These are phyloP conservation scores for Lutraria rhynchaena DNA, from an alignment of 1,140 invertebrate genomes.

Conservation along the genomic window DNA sequence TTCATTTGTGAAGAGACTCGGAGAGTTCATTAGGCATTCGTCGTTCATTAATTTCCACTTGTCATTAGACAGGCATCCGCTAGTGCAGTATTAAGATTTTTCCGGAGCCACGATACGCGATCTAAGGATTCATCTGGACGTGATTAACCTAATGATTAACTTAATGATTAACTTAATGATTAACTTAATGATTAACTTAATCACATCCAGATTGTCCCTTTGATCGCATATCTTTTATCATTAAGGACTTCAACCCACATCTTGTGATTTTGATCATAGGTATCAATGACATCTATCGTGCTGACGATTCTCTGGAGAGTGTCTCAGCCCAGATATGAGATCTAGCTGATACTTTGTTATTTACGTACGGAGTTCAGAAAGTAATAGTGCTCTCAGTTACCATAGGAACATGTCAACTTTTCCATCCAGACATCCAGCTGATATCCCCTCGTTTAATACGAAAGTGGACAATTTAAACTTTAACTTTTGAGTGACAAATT, in stretches of 20 bases:
- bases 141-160: too few relatives aligned
- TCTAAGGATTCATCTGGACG: not conserved
- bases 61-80: too few relatives aligned
- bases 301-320: not conserved
- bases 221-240: too few relatives aligned
- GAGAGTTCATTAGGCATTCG: too few relatives aligned
- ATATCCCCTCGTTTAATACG: not conserved
- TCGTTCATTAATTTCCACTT: too few relatives aligned
- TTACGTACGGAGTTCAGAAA: not conserved
- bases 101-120: not conserved
- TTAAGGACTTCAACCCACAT: not conserved
- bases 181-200: too few relatives aligned
- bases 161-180: too few relatives aligned
- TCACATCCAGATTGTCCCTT: too few relatives aligned
- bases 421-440: not conserved
- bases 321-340: not conserved
- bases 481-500: not conserved
- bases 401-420: not conserved
- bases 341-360: not conserved
- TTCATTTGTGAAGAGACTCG: too few relatives aligned
- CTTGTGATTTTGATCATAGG: not conserved
- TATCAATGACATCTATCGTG: not conserved
- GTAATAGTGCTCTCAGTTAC: not conserved
- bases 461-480: conserved; percentile 5
- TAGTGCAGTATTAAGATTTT: not conserved